Evolutionary conservation across 1,140 invertebrate species (phyloP).

Genomic region (Lepidurus packardi): DNA sequence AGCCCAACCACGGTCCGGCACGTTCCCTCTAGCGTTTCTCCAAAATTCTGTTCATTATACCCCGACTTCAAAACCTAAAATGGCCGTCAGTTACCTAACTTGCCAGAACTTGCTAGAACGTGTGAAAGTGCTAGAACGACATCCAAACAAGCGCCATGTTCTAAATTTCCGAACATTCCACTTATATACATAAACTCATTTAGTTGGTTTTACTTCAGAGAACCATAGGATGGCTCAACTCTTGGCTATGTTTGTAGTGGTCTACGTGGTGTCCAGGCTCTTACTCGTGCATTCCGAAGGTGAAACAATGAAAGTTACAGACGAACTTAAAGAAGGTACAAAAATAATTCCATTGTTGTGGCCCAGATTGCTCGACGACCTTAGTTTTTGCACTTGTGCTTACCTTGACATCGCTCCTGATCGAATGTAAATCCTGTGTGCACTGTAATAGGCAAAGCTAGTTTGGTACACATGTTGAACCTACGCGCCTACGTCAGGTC

Average conservation of each 20-base stretch:
- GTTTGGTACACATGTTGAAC: slow-evolving; percentile 19
- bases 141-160: neutral
- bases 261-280: neutral
- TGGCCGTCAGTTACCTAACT: slow-evolving; percentile 17
- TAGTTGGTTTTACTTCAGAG: neutral
- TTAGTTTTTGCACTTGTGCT: neutral
- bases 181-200: neutral
- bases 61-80: neutral
- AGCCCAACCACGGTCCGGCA: neutral
- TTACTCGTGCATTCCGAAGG: neutral
- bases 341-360: neutral
- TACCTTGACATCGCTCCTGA: slow-evolving; percentile 3
- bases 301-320: slow-evolving; percentile 15
- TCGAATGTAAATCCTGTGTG: slow-evolving; percentile 13
- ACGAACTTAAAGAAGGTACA: neutral
- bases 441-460: slow-evolving; percentile 19
- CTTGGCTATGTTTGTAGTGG: neutral
- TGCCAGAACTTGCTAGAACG: too few relatives aligned
- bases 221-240: neutral
- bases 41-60: neutral
- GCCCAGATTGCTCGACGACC: too few relatives aligned
- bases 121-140: neutral
- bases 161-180: neutral
- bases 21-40: neutral
- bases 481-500: slow-evolving; percentile 7